Base-by-base conservation (phyloP, 2,888 invertebrate genomes). In the Cryptus armator region DNA sequence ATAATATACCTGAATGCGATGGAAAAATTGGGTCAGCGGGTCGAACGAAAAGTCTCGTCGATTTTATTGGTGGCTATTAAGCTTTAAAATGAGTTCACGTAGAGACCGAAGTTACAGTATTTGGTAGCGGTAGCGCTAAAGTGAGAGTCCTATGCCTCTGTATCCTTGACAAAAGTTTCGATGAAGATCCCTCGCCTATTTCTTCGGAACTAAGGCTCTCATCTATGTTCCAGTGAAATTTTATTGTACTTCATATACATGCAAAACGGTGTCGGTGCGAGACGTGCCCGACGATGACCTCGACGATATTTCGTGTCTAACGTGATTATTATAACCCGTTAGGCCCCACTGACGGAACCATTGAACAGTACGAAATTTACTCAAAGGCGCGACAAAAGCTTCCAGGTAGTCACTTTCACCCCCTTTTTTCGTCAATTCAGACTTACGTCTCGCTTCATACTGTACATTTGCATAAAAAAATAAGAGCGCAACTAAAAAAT, bases 21-120 rank as follows among this genome's bases (percentile, higher is more conserved):
- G 37, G 84, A 89, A 89, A 90, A 91, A 91, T 90, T 91, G 85
- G 90, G 90, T 90, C 90, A 90, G 84, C 82, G 67, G 78, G 78
- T 86, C 81, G 67, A 66, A 32, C 62, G 44, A 12, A 14, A 9
- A 16, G 72, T 66, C 59, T 79, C 66, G 76, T 46, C 53, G 14
- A 48, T 75, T 90, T 91, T 90, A 91, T 89, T 88, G 87, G 67
- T 46, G 83, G 81, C 87, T 67, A 87, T 90, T 88, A 89, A 88
- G 87, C 77, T 88, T 87, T 89, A 90, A 89, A 90, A 89, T 80
- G 77, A 64, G 78, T 44, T 72, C 77, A 48, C 62, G 16, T 46
- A 37, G 12, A n/a, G 16, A 37, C 37, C 37, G 37, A 37, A 46
- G 71, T 24, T 56, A 67, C 62, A 68, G 74, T 75, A 48, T 83